Percentiles rank a stretch among this genome's conserved stretches.
Conservation (phyloP, 2,888 invertebrate genomes). For the Thecocarcelia acutangulata region DNA sequence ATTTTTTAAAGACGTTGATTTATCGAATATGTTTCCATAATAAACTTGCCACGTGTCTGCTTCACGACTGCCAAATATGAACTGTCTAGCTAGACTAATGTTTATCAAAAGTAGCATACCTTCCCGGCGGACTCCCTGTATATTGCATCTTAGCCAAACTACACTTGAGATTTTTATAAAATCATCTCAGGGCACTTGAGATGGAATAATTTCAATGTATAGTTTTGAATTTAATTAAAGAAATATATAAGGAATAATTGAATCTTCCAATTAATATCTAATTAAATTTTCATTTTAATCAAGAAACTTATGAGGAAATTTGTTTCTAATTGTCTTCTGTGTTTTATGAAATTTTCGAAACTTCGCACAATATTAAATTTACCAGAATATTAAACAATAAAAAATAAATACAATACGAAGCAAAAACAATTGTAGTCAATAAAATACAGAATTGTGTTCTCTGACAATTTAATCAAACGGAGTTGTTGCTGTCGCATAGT, state of each 20-base stretch:
- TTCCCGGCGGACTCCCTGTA: no score
- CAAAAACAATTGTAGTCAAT: background rate
- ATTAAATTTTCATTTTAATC: background rate
- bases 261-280: constrained; percentile 10
- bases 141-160: background rate
- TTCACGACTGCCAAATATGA: no score
- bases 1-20: no score
- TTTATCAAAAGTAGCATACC: no score
- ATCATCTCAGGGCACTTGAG: constrained; percentile 5
- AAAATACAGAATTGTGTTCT: background rate
- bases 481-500: background rate
- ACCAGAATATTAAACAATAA: background rate
- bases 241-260: constrained; percentile 6
- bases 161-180: constrained; percentile 14
- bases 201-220: constrained; percentile 9
- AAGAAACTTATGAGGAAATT: constrained; percentile 6
- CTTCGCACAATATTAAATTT: background rate
- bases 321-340: constrained; percentile 11
- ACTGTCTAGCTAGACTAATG: no score
- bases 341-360: background rate
- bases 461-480: background rate
- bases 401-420: background rate
- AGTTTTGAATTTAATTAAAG: background rate
- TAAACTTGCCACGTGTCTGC: no score
- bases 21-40: no score